phyloP scores from a whole-genome alignment of 1,140 invertebrate genomes.

The Ylistrum balloti region DNA sequence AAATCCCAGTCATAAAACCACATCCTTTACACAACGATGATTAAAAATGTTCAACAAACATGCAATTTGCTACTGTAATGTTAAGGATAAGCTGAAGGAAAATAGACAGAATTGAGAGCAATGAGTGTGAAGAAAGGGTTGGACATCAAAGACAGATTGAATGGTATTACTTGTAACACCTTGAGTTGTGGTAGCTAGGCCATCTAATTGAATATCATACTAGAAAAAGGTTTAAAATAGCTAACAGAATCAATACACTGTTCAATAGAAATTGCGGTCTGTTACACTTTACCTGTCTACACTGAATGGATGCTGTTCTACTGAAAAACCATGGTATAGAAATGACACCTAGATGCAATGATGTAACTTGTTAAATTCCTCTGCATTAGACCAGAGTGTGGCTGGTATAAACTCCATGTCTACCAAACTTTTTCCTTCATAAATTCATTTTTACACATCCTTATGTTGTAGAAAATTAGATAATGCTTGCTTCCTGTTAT shows the following conservation, averaged over 20 bases:
- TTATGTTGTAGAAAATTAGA: too few species aligned
- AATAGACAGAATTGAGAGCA: neutral
- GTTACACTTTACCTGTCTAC: too few species aligned
- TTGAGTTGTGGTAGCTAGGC: neutral
- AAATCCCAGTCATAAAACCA: neutral
- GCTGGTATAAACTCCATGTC: too few species aligned
- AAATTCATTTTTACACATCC: too few species aligned
- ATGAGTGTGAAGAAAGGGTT: neutral
- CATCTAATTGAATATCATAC: neutral
- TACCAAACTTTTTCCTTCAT: too few species aligned
- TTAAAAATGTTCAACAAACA: slow-evolving; percentile 16
- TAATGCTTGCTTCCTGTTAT: too few species aligned
- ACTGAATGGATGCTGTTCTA: too few species aligned
- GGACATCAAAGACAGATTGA: neutral
- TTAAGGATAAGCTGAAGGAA: neutral
- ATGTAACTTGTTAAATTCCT: too few species aligned
- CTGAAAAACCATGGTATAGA: too few species aligned
- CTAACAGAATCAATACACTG: neutral
- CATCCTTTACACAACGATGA: slow-evolving; percentile 22
- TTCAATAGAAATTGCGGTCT: neutral
- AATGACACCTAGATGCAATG: too few species aligned
- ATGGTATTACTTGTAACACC: neutral
- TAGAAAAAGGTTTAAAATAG: neutral
- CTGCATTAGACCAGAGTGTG: too few species aligned
- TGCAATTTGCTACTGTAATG: neutral